A percentile compares a stretch with the other conserved stretches of the same genome.
These are phyloP conservation scores for Dryadula phaetusa DNA, from an alignment of 2,888 invertebrate genomes.

Conservation along the genomic window DNA sequence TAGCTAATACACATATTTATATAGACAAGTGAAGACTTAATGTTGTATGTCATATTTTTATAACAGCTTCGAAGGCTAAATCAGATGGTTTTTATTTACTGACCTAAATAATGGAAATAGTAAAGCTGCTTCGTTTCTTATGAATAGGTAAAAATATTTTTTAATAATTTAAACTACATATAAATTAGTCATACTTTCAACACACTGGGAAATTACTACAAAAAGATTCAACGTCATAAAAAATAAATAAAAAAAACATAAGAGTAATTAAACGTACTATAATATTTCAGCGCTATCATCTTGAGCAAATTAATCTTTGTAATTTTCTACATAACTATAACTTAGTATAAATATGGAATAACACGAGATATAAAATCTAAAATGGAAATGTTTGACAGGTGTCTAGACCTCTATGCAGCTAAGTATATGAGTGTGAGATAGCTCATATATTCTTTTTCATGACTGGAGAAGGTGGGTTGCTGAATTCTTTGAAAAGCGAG, in stretches of 20 bases:
- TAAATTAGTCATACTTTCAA: background rate
- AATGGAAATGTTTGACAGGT: slow-evolving; percentile 81
- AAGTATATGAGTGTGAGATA: slow-evolving; percentile 29
- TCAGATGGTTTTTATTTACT: background rate
- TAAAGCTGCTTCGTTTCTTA: background rate
- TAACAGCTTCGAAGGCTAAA: background rate
- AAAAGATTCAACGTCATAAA: background rate
- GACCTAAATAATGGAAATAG: background rate
- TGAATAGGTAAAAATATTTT: background rate
- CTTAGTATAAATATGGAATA: slow-evolving; percentile 81
- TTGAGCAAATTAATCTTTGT: slow-evolving; percentile 81
- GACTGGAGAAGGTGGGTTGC: slow-evolving; percentile 67
- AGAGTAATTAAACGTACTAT: slow-evolving; percentile 45
- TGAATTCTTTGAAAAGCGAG: slow-evolving; percentile 60
- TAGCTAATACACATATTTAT: background rate
- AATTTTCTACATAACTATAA: slow-evolving; percentile 70
- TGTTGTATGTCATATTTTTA: background rate
- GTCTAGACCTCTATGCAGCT: slow-evolving; percentile 57
- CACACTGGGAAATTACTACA: background rate
- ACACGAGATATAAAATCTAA: slow-evolving; percentile 83
- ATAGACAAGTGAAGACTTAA: background rate
- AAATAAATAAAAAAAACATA: slow-evolving; percentile 47
- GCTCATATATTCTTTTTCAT: slow-evolving; percentile 68
- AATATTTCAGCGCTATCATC: slow-evolving; percentile 67
- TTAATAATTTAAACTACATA: background rate